Evolutionary conservation across 1,140 invertebrate genomes (phyloP).

Genomic region (Probaryconus sp.): DNA sequence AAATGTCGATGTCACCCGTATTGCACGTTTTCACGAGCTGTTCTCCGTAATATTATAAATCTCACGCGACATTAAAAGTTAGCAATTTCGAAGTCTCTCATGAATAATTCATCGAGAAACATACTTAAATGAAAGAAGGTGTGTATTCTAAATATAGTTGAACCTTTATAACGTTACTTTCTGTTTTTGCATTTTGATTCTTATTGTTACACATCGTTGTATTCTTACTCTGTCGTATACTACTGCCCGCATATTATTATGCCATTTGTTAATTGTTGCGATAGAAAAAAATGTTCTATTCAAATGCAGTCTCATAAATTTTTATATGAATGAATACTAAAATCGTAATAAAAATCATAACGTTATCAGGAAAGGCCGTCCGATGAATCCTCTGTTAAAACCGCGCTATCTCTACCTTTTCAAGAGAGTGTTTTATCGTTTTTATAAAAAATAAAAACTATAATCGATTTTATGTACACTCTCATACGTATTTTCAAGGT

Average conservation of each 20-base stretch:
- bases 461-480: too few relatives aligned
- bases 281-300: too few relatives aligned
- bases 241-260: constrained; percentile 27
- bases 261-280: background rate
- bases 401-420: too few relatives aligned
- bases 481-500: too few relatives aligned
- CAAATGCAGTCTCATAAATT: too few relatives aligned
- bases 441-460: too few relatives aligned
- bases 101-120: constrained; percentile 39
- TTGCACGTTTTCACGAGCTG: constrained; percentile 17
- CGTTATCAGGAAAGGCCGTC: too few relatives aligned
- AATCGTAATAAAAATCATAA: too few relatives aligned
- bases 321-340: too few relatives aligned
- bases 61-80: constrained; percentile 30
- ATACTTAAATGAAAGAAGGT: constrained; percentile 1
- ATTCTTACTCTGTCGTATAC: constrained; percentile 11
- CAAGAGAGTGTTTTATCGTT: too few relatives aligned
- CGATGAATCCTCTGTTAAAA: too few relatives aligned
- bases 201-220: constrained; percentile 25
- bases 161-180: constrained; percentile 24
- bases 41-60: constrained; percentile 34
- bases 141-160: constrained; percentile 22
- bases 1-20: constrained; percentile 22
- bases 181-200: constrained; percentile 14
- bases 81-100: constrained; percentile 13